Conservation (phyloP, 2,888 invertebrate genomes). For the Plagiodera versicolora region DNA sequence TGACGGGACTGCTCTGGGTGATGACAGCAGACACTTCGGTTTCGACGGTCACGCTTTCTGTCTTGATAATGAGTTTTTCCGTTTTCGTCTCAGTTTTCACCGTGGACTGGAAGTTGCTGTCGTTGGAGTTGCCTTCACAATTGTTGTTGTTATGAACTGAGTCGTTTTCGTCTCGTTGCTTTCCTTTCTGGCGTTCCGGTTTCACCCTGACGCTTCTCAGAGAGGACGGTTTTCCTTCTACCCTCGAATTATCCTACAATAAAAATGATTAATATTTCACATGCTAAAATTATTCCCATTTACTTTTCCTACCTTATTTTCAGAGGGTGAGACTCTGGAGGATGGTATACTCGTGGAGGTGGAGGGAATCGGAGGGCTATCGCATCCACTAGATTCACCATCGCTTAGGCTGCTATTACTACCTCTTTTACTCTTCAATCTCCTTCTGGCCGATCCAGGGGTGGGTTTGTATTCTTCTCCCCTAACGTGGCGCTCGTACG, state of each 20-base stretch:
- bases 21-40: constrained; percentile 24
- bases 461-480: constrained; percentile 57
- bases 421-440: constrained; percentile 51
- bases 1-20: constrained; percentile 21
- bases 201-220: constrained; percentile 70
- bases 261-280: neutral
- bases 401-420: constrained; percentile 44
- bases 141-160: constrained; percentile 29
- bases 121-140: constrained; percentile 28
- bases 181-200: constrained; percentile 57
- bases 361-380: constrained; percentile 45
- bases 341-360: constrained; percentile 32
- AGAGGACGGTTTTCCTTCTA: constrained; percentile 56
- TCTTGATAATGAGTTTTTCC: constrained; percentile 31
- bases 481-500: constrained; percentile 65
- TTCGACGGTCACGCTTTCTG: constrained; percentile 29
- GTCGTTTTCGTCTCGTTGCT: constrained; percentile 36
- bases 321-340: constrained; percentile 35
- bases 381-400: constrained; percentile 46
- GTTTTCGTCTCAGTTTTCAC: constrained; percentile 32
- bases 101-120: constrained; percentile 24
- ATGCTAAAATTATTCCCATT: neutral
- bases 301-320: constrained; percentile 40
- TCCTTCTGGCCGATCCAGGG: constrained; percentile 50
- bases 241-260: constrained; percentile 46